Conservation (phyloP, 2,113 vertebrate species). For the Steatornis caripensis region DNA sequence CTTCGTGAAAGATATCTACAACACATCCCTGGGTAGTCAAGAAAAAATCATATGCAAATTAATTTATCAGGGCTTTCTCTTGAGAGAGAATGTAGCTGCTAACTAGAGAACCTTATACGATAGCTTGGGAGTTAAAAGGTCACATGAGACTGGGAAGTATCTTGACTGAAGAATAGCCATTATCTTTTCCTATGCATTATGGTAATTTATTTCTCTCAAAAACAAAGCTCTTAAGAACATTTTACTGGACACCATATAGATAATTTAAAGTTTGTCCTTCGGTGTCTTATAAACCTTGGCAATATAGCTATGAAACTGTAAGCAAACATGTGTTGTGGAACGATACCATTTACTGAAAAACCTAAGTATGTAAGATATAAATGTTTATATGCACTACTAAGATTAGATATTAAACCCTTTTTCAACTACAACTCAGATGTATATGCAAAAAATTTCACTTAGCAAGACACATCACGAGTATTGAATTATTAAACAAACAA, state of each 20-base stretch:
- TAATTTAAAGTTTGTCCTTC: not conserved
- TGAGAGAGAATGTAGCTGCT: not conserved
- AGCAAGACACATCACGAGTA: not conserved
- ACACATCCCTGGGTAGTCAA: not conserved
- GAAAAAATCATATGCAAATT: not conserved
- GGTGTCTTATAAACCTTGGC: not conserved
- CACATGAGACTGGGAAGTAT: not conserved
- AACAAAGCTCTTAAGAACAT: not conserved
- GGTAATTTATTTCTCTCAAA: not conserved
- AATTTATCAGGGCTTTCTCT: not conserved
- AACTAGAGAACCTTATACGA: not conserved
- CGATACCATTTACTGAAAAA: not conserved
- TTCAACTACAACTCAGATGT: not conserved
- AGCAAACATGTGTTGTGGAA: not conserved
- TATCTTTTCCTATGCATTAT: not conserved
- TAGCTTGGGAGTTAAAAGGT: not conserved
- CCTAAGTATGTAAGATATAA: not conserved
- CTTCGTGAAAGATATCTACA: not conserved
- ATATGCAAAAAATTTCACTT: not conserved
- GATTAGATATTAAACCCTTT: not conserved
- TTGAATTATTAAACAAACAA: constrained; percentile 30
- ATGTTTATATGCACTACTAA: not conserved
- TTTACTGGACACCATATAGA: not conserved
- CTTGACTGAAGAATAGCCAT: constrained; percentile 2
- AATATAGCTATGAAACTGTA: not conserved